Percentiles rank a stretch among this genome's conserved stretches.
Conservation (phyloP, 2,888 invertebrate species). For the Ormyrus pomaceus region DNA sequence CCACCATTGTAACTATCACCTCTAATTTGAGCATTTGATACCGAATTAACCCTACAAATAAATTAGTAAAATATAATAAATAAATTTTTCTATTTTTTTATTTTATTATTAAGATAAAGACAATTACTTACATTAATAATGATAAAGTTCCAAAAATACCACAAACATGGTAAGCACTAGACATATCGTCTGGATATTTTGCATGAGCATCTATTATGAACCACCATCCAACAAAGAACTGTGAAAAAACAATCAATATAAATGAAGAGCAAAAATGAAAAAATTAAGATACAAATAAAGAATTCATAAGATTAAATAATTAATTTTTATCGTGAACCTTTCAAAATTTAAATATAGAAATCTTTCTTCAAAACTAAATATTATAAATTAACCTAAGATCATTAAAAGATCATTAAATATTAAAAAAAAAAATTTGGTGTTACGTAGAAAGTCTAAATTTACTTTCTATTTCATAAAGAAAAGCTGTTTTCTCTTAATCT, state of each 20-base stretch:
- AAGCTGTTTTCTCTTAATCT: not conserved
- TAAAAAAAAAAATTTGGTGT: conserved; percentile 15
- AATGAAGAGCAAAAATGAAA: not conserved
- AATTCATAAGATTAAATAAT: not conserved
- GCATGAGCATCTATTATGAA: conserved; percentile 96
- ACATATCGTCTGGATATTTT: conserved; percentile 83
- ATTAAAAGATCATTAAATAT: not conserved
- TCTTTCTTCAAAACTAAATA: not conserved
- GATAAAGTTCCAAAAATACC: conserved; percentile 96
- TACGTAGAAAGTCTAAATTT: too few relatives aligned
- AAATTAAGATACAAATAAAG: not conserved
- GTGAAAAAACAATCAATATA: conserved; percentile 41
- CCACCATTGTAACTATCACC: conserved; percentile 91
- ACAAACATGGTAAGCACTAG: conserved; percentile 91
- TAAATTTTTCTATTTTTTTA: not conserved
- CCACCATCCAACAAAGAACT: conserved; percentile 99
- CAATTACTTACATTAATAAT: conserved; percentile 86
- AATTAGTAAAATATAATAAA: conserved; percentile 22
- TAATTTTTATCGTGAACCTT: not conserved
- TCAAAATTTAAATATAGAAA: conserved; percentile 4
- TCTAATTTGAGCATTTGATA: conserved; percentile 94
- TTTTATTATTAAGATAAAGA: conserved; percentile 2
- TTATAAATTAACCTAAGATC: not conserved
- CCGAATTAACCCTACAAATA: conserved; percentile 87
- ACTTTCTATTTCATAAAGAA: too few relatives aligned